Conservation (phyloP, 1,140 invertebrate genomes). For the Ips typographus region DNA sequence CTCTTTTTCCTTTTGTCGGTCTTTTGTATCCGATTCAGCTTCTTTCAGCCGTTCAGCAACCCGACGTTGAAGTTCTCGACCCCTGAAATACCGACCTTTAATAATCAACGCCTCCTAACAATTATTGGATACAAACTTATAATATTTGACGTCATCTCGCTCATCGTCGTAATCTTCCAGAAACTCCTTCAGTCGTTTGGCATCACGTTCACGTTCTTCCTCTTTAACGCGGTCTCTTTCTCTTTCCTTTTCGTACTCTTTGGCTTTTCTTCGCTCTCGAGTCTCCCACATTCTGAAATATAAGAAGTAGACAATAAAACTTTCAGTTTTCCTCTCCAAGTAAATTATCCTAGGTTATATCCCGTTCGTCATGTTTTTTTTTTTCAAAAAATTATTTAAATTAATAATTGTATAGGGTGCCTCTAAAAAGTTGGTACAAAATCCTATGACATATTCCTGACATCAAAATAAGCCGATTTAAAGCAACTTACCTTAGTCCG, state of each 20-base stretch:
- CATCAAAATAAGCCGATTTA: too few species aligned
- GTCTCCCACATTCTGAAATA: slow-evolving; percentile 82
- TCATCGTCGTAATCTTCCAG: slow-evolving; percentile 99
- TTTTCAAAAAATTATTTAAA: too few species aligned
- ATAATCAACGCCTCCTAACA: slow-evolving; percentile 12
- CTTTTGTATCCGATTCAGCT: slow-evolving; percentile 85
- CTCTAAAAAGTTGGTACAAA: too few species aligned
- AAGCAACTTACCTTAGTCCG: too few species aligned
- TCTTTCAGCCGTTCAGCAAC: slow-evolving; percentile 89
- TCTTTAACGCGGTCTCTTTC: slow-evolving; percentile 82
- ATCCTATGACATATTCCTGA: too few species aligned
- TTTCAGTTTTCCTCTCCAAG: too few species aligned
- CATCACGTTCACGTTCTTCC: slow-evolving; percentile 85
- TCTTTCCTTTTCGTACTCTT: slow-evolving; percentile 90
- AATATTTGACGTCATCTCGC: slow-evolving; percentile 94
- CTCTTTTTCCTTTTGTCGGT: slow-evolving; percentile 86
- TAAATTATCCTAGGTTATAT: too few species aligned
- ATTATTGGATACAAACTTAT: slow-evolving; percentile 64
- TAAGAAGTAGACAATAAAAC: slow-evolving; percentile 1
- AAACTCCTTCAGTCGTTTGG: slow-evolving; percentile 93
- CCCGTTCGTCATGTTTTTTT: too few species aligned
- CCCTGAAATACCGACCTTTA: slow-evolving; percentile 55
- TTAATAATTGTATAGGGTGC: too few species aligned
- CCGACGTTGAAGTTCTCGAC: slow-evolving; percentile 85
- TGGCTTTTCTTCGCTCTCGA: slow-evolving; percentile 87